Percentiles rank a stretch among this genome's conserved stretches.
These are phyloP conservation scores for Silvanus unidentatus DNA, from an alignment of 2,888 invertebrate genomes.

Conservation along the genomic window DNA sequence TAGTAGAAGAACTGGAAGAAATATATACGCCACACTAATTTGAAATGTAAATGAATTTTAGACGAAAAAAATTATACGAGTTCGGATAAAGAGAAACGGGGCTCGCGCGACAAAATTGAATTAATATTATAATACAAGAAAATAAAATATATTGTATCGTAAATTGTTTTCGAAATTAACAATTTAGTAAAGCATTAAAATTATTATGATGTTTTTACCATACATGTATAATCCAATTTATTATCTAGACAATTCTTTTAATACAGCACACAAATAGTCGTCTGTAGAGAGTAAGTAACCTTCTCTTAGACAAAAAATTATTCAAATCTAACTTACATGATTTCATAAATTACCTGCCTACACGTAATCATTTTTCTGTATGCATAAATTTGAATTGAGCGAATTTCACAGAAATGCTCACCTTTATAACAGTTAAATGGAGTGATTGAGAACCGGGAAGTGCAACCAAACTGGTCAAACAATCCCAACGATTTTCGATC, in stretches of 20 bases:
- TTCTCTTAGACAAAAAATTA: slow-evolving; percentile 6
- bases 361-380: neutral
- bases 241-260: slow-evolving; percentile 1
- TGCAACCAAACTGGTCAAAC: too few species aligned
- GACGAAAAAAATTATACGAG: neutral
- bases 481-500: too few species aligned
- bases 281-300: too few species aligned
- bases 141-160: slow-evolving; percentile 8
- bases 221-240: slow-evolving; percentile 13
- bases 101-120: slow-evolving; percentile 8
- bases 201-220: slow-evolving; percentile 14
- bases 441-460: too few species aligned
- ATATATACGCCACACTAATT: neutral
- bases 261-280: neutral
- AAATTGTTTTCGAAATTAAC: slow-evolving; percentile 17
- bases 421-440: too few species aligned
- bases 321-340: slow-evolving; percentile 10
- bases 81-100: neutral
- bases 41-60: slow-evolving; percentile 3
- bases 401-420: too few species aligned
- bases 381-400: too few species aligned
- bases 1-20: too few species aligned
- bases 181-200: slow-evolving; percentile 15
- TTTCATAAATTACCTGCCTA: slow-evolving; percentile 8
- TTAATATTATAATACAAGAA: slow-evolving; percentile 14